Evolutionary conservation across 1,140 invertebrate species (phyloP).

Genomic region (Scylla paramamosain): DNA sequence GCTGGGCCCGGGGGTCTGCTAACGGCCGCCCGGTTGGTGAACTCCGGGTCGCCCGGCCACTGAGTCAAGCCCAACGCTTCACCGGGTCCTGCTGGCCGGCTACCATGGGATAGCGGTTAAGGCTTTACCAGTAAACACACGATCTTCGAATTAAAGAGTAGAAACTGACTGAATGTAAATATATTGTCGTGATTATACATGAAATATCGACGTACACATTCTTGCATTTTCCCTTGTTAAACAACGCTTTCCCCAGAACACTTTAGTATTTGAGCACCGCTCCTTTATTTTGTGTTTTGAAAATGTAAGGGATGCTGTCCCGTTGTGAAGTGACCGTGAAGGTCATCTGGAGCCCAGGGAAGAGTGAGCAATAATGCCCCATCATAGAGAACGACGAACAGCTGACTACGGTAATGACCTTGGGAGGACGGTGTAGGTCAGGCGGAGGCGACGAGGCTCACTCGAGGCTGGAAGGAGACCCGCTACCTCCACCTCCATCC

Average conservation of each 20-base stretch:
- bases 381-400: not conserved
- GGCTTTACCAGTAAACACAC: too few relatives aligned
- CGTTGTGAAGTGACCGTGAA: not conserved
- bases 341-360: not conserved
- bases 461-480: not conserved
- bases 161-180: too few relatives aligned
- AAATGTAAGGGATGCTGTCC: too few relatives aligned
- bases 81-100: not conserved
- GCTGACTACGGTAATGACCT: slow-evolving; percentile 1
- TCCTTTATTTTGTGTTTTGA: too few relatives aligned
- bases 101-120: not conserved
- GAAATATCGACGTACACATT: too few relatives aligned
- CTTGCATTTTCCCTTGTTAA: too few relatives aligned
- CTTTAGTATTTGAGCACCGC: too few relatives aligned
- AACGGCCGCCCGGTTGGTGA: not conserved
- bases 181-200: too few relatives aligned
- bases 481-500: too few relatives aligned
- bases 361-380: not conserved
- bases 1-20: not conserved
- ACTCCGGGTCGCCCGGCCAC: not conserved
- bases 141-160: too few relatives aligned
- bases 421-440: not conserved
- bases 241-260: too few relatives aligned
- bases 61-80: not conserved
- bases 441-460: not conserved